phyloP scores from a whole-genome alignment of 1,140 invertebrate genomes.

The Drosophila pachea region DNA sequence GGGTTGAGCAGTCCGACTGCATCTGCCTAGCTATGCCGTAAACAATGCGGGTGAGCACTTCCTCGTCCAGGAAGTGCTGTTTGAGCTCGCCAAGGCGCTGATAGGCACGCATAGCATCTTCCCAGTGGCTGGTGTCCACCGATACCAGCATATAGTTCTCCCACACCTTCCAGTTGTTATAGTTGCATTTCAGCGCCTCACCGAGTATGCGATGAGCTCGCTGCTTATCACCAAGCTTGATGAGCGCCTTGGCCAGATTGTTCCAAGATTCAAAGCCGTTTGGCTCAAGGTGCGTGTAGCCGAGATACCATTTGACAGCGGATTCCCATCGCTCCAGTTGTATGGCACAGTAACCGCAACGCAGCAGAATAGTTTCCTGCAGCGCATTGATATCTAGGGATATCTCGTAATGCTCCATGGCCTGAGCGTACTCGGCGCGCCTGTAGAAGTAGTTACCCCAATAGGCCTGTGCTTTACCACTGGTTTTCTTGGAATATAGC shows the following conservation, averaged over 20 bases:
- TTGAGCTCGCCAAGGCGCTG: slow-evolving; percentile 92
- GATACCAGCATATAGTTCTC: slow-evolving; percentile 94
- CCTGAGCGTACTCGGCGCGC: slow-evolving; percentile 86
- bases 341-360: slow-evolving; percentile 91
- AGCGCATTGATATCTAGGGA: slow-evolving; percentile 91
- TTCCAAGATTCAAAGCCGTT: slow-evolving; percentile 98
- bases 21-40: slow-evolving; percentile 85
- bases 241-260: slow-evolving; percentile 95
- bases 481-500: slow-evolving; percentile 89
- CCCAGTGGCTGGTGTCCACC: slow-evolving; percentile 86
- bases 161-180: slow-evolving; percentile 98
- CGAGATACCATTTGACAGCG: slow-evolving; percentile 90
- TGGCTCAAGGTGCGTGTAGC: slow-evolving; percentile 91
- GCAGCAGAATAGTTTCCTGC: slow-evolving; percentile 90
- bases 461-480: slow-evolving; percentile 89
- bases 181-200: slow-evolving; percentile 95
- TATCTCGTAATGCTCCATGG: slow-evolving; percentile 88
- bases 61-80: slow-evolving; percentile 87
- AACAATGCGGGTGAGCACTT: slow-evolving; percentile 88
- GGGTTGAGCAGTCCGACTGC: slow-evolving; percentile 80
- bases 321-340: slow-evolving; percentile 89
- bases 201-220: slow-evolving; percentile 90
- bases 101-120: slow-evolving; percentile 90
- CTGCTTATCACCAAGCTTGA: slow-evolving; percentile 91
- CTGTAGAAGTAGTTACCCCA: slow-evolving; percentile 90